These are phyloP conservation scores for Tyrophagus putrescentiae DNA, from an alignment of 1,140 invertebrate species.

Conservation along the genomic window DNA sequence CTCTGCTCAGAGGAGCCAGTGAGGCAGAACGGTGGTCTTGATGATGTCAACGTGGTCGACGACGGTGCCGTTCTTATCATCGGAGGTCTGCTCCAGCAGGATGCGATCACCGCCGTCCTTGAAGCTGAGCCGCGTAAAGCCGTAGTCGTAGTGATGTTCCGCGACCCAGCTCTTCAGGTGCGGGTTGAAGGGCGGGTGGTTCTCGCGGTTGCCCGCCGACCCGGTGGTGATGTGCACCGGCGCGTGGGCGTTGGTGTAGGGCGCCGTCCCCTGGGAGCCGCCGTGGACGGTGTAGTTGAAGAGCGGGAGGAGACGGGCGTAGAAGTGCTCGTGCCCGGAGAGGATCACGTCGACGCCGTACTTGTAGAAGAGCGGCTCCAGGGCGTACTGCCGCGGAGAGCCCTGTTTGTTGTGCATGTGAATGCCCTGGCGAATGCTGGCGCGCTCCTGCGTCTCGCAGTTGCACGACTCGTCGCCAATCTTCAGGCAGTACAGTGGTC, in stretches of 20 bases:
- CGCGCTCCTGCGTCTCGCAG: not conserved
- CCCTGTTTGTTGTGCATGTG: conserved; percentile 2
- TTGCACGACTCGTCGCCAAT: not conserved
- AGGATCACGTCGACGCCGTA: conserved; percentile 83
- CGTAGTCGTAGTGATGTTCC: conserved; percentile 75
- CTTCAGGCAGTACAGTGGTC: conserved; percentile 45
- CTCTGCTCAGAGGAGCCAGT: too few relatives aligned
- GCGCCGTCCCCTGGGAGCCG: conserved; percentile 48
- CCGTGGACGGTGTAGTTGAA: conserved; percentile 66
- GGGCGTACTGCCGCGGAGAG: conserved; percentile 32
- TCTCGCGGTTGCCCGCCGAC: conserved; percentile 13
- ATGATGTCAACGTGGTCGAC: conserved; percentile 5
- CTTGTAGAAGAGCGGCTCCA: conserved; percentile 60
- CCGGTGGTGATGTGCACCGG: conserved; percentile 85
- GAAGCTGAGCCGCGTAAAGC: conserved; percentile 67
- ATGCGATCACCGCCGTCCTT: conserved; percentile 74
- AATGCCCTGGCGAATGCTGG: conserved; percentile 26
- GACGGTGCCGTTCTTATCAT: conserved; percentile 27
- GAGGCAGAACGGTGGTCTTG: not conserved
- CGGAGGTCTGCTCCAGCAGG: conserved; percentile 78
- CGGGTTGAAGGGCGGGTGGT: conserved; percentile 13
- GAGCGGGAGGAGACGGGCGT: conserved; percentile 82
- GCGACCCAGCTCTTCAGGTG: conserved; percentile 55
- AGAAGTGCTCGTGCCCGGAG: conserved; percentile 94
- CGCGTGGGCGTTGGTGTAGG: conserved; percentile 70